These are phyloP conservation scores for Luffia ferchaultella DNA, from an alignment of 2,888 invertebrate genomes.

Conservation along the genomic window DNA sequence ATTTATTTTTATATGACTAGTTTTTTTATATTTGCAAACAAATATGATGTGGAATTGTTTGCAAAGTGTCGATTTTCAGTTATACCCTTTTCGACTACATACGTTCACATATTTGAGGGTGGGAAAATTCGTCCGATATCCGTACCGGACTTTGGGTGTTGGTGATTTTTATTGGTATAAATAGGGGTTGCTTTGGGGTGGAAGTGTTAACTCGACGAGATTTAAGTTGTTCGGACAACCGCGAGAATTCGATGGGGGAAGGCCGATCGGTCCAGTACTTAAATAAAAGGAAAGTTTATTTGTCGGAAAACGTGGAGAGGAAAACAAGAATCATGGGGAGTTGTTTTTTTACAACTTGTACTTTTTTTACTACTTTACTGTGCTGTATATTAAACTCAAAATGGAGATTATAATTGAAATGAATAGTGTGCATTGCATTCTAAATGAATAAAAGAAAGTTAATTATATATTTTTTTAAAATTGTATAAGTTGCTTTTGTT, in stretches of 20 bases:
- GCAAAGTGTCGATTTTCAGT: background rate
- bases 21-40: too few species aligned
- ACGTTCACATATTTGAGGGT: conserved; percentile 35
- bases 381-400: too few species aligned
- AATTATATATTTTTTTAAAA: too few species aligned
- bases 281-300: background rate
- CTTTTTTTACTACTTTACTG: too few species aligned
- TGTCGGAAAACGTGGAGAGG: background rate
- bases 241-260: conserved; percentile 24
- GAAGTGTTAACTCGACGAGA: conserved; percentile 31
- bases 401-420: too few species aligned
- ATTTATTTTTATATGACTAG: too few species aligned
- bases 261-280: background rate
- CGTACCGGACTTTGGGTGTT: conserved; percentile 49
- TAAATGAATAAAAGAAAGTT: too few species aligned
- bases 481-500: too few species aligned
- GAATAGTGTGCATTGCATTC: too few species aligned
- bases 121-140: conserved; percentile 54
- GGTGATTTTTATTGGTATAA: conserved; percentile 58
- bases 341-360: too few species aligned
- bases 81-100: background rate
- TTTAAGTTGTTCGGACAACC: conserved; percentile 44
- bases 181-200: conserved; percentile 42
- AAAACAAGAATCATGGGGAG: too few species aligned
- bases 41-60: too few species aligned